Base-by-base conservation (phyloP, 2,888 invertebrate species). In the Trimorus sp. region DNA sequence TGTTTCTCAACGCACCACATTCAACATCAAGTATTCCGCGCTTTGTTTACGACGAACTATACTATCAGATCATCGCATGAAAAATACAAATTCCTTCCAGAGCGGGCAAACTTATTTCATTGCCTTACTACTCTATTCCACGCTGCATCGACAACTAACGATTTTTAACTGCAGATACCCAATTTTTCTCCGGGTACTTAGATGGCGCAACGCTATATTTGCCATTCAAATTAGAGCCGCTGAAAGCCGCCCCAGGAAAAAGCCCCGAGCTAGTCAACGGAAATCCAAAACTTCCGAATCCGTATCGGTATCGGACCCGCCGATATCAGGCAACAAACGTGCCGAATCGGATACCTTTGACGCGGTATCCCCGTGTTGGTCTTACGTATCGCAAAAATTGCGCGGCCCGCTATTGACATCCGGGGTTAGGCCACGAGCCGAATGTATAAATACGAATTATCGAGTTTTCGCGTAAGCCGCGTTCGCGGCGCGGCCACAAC, bases 401-500 rank as follows among this genome's bases (percentile, higher is more conserved):
- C 1, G 54, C 69, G 59, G 7, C 14, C 37, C 45, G 40, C 9
- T 60, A 65, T 74, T 74, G 65, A 75, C 59, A 51, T 49, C 42
- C 42, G 53, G 48, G 63, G 63, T 73, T 58, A 77, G 45, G 56
- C 6, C 68, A 66, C 38, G 65, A 49, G 63, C 38, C 74, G 75
- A 77, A 63, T 83, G 51, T 77, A 77, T 79, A 83, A 83, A 80
- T 83, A 80, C 74, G 68, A 69, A 73, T 74, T 77, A 80, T 78
- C 80, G 74, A 78, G 68, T 75, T 83, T 78, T 74, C 77, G 60
- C 77, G 79, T 69, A 75, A 77, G 51, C 82, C 83, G 69, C 71
- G 75, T 79, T 60, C 71, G 45, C 69, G 54, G 56, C 58, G 59
- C 63, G 54, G 53, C 70, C 49, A 49, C 62, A 83, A 80, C 78